Conservation (phyloP, 1,140 invertebrate genomes). For the Drosophila sucinea region DNA sequence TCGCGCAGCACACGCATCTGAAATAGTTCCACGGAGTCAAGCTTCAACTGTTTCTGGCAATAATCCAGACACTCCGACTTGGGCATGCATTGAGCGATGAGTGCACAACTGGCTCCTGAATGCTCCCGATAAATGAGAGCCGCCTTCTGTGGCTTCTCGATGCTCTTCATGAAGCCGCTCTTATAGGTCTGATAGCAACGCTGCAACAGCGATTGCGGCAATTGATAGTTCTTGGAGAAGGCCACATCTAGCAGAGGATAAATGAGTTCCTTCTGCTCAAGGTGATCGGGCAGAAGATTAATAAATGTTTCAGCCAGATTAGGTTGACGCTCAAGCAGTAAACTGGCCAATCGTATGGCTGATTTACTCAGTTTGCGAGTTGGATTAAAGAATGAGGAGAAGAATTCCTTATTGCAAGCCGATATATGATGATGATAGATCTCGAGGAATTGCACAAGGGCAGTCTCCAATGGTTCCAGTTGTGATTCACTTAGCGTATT, state of each 20-base stretch:
- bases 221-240: constrained; percentile 78
- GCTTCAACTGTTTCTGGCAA: constrained; percentile 85
- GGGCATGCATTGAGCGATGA: constrained; percentile 85
- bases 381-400: constrained; percentile 79
- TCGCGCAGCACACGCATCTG: constrained; percentile 85
- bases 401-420: constrained; percentile 83
- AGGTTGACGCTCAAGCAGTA: constrained; percentile 84
- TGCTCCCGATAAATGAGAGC: constrained; percentile 85
- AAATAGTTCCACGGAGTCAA: constrained; percentile 85
- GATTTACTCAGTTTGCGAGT: constrained; percentile 84
- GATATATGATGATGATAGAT: constrained; percentile 85
- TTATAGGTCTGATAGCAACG: constrained; percentile 85
- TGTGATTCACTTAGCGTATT: constrained; percentile 65
- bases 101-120: constrained; percentile 83
- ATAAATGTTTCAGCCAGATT: constrained; percentile 83
- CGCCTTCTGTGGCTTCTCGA: constrained; percentile 87
- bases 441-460: constrained; percentile 85
- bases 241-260: constrained; percentile 85
- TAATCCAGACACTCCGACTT: constrained; percentile 84
- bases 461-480: constrained; percentile 84
- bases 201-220: constrained; percentile 82
- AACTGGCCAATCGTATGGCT: constrained; percentile 83
- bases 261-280: constrained; percentile 85
- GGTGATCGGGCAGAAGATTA: constrained; percentile 43
- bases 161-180: constrained; percentile 85